phyloP scores from a whole-genome alignment of 2,888 invertebrate genomes.

The Oconnorella tubifera region DNA sequence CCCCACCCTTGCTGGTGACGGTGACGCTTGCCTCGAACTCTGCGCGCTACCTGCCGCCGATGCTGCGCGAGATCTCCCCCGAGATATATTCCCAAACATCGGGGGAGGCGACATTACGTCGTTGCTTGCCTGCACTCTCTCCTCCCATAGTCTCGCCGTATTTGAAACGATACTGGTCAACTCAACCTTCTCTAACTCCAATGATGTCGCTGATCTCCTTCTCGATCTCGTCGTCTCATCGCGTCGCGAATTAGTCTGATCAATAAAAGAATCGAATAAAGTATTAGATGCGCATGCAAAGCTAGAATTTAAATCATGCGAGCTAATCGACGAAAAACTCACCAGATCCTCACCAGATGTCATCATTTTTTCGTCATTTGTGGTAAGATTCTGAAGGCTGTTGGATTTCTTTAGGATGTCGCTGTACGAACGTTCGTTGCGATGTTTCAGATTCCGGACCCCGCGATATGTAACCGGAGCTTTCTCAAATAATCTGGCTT shows the following conservation, averaged over 20 bases:
- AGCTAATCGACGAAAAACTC: conserved; percentile 26
- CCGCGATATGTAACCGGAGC: conserved; percentile 43
- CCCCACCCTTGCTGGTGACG: background rate
- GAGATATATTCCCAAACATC: background rate
- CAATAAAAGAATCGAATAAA: background rate
- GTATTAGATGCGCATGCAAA: background rate
- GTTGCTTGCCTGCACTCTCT: background rate
- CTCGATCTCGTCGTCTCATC: background rate
- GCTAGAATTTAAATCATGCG: background rate
- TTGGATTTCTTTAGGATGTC: conserved; percentile 51
- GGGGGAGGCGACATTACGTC: background rate
- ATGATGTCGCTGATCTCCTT: conserved; percentile 3
- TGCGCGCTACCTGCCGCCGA: background rate
- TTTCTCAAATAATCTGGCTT: no score
- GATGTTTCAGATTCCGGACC: conserved; percentile 52
- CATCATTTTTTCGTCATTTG: conserved; percentile 35
- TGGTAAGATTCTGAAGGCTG: conserved; percentile 49
- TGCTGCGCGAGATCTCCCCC: background rate
- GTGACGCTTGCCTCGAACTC: conserved; percentile 4
- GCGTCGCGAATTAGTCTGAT: background rate
- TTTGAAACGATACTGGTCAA: conserved; percentile 13
- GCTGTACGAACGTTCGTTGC: conserved; percentile 46
- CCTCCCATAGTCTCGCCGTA: conserved; percentile 18
- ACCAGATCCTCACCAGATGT: background rate
- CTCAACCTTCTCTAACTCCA: conserved; percentile 8